These are phyloP conservation scores for Wiebesia pumilae DNA, from an alignment of 1,140 invertebrate species.

Conservation along the genomic window DNA sequence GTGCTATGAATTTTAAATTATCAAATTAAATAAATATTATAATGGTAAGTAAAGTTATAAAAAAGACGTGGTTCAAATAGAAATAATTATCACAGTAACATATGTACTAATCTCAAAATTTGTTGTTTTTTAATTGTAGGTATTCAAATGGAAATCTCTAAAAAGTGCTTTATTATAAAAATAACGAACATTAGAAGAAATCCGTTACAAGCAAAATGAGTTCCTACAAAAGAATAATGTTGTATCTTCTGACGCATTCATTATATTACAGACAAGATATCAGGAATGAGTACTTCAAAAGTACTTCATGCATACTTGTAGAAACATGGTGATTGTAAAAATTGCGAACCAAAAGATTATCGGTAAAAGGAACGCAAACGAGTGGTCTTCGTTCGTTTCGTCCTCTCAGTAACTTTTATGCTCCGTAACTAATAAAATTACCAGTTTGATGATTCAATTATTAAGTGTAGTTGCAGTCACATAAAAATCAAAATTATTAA, in stretches of 20 bases:
- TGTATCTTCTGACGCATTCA: neutral
- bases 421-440: conserved; percentile 21
- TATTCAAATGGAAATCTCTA: neutral
- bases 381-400: neutral
- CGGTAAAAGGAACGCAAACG: neutral
- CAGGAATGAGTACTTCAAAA: neutral
- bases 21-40: too few relatives aligned
- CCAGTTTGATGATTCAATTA: conserved; percentile 22
- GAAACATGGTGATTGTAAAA: neutral
- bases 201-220: neutral
- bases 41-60: too few relatives aligned
- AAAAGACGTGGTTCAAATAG: too few relatives aligned
- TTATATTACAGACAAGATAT: neutral
- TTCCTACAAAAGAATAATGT: neutral
- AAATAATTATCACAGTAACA: too few relatives aligned
- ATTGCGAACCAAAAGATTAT: conserved; percentile 28
- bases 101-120: too few relatives aligned
- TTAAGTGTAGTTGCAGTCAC: neutral
- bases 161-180: conserved; percentile 6
- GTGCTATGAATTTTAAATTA: too few relatives aligned
- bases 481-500: conserved; percentile 34
- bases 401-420: neutral
- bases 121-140: too few relatives aligned
- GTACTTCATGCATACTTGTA: conserved; percentile 1
- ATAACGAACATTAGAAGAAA: neutral